Conservation (phyloP, 2,888 invertebrate species). For the Athrips mouffetella region DNA sequence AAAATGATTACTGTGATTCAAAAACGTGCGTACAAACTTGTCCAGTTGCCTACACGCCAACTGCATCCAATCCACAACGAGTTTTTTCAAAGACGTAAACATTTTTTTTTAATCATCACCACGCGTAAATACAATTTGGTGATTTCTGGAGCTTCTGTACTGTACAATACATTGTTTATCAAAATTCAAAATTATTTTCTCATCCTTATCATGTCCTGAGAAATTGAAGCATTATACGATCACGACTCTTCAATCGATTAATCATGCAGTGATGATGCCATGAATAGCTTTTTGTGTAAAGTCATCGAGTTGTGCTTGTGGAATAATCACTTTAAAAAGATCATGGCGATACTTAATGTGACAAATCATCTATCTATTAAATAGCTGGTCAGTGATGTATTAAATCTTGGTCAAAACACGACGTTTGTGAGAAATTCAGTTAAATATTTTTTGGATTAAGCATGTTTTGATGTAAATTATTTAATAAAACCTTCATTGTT, state of each 20-base stretch:
- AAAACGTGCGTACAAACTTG: constrained; percentile 29
- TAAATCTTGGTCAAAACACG: constrained; percentile 36
- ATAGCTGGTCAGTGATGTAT: constrained; percentile 36
- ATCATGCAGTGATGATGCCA: constrained; percentile 40
- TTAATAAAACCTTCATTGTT: no score
- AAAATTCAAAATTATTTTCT: constrained; percentile 6
- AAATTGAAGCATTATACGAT: constrained; percentile 26
- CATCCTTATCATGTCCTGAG: constrained; percentile 21
- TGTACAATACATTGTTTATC: neutral
- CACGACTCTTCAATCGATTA: constrained; percentile 46
- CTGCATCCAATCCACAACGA: constrained; percentile 15
- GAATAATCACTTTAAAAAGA: constrained; percentile 33
- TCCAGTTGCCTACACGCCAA: constrained; percentile 15
- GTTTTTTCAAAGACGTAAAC: constrained; percentile 19
- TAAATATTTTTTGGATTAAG: neutral
- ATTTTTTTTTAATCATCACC: no score
- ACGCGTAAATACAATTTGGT: no score
- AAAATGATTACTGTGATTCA: constrained; percentile 45
- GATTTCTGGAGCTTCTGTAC: no score
- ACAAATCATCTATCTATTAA: constrained; percentile 34
- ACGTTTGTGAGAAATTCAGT: constrained; percentile 46
- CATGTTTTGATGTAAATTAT: no score
- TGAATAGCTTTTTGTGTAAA: constrained; percentile 40
- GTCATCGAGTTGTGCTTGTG: constrained; percentile 40
- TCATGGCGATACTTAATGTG: constrained; percentile 31